Conservation (phyloP, 2,113 vertebrate genomes). For the Oriolus oriolus region DNA sequence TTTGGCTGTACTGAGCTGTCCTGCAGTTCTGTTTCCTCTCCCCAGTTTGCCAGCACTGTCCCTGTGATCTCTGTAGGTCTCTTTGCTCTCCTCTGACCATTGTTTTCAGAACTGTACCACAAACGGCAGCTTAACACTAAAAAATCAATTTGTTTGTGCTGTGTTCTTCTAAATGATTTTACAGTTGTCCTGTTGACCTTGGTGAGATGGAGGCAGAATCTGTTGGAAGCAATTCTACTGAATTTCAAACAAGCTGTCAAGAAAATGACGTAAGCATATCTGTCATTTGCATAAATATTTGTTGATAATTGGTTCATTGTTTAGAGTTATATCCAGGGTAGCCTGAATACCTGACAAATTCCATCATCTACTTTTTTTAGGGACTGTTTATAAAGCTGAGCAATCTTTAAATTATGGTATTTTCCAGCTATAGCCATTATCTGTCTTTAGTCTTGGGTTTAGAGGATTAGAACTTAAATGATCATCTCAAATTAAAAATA, state of each 20-base stretch:
- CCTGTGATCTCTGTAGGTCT: neutral
- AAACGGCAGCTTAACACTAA: neutral
- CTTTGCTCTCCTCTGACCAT: neutral
- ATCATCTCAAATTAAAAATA: neutral
- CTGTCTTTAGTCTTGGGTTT: neutral
- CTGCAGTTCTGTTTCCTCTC: neutral
- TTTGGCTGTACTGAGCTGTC: neutral
- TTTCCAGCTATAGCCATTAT: neutral
- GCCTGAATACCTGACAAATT: neutral
- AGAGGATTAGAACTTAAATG: neutral
- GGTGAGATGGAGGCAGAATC: conserved; percentile 89
- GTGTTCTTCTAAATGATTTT: neutral
- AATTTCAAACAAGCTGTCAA: conserved; percentile 60
- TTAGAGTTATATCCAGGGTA: neutral
- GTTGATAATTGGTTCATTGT: neutral
- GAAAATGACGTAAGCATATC: conserved; percentile 60
- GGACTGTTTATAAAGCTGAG: neutral
- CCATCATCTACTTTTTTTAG: neutral
- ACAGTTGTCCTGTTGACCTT: conserved; percentile 80
- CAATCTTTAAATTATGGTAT: neutral
- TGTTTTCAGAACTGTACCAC: neutral
- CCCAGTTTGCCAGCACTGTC: neutral
- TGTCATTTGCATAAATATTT: neutral
- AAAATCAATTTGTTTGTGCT: neutral
- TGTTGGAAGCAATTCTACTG: conserved; percentile 70